Evolutionary conservation across 1,140 invertebrate genomes (phyloP), one percentile per base, ranked within the genome.

Genomic region (Galendromus occidentalis): DNA sequence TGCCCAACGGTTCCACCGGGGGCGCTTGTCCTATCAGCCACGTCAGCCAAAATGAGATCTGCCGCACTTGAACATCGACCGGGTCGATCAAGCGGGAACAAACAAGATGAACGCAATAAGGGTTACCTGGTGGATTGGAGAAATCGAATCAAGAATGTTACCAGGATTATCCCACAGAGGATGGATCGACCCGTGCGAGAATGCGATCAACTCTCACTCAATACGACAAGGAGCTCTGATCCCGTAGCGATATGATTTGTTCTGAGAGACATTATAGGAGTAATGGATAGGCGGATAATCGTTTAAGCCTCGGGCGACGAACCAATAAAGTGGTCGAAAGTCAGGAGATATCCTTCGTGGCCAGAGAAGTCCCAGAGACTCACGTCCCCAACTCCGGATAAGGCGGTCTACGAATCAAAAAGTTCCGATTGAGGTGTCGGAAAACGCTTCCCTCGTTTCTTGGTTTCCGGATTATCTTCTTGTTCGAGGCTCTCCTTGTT

Each of bases 311-410:
- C n/a, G n/a, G n/a, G n/a, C n/a, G n/a, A n/a, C n/a, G n/a, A n/a
- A n/a, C 83, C 84, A 39, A 87, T 79, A 70, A 86, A 84, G 70
- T 86, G 83, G 74, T 89, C 86, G 74, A 88, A 90, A 33, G 84
- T 76, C 65, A 84, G 79, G 73, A 86, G 82, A 76, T 87, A 90
- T 25, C 82, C 83, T 72, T 87, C 84, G 71, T 86, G 83, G 1
- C 87, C 86, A 28, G 85, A 86, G 72, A 89, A 86, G 72, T 89
- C 86, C 86, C 86, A 89, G 33, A 88, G 78, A 41, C 82, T 83
- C 25, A 85, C 73, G 66, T 86, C 83, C 30, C 84, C 84, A 39
- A 81, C 73, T 76, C 78, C 83, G 82, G 71, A 25, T 74, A 75
- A 69, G 63, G 6, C 28, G 28, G 28, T 64, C 45, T 65, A n/a